These are phyloP conservation scores for Drosophila malerkotliana DNA, from an alignment of 1,140 invertebrate species.

Conservation along the genomic window DNA sequence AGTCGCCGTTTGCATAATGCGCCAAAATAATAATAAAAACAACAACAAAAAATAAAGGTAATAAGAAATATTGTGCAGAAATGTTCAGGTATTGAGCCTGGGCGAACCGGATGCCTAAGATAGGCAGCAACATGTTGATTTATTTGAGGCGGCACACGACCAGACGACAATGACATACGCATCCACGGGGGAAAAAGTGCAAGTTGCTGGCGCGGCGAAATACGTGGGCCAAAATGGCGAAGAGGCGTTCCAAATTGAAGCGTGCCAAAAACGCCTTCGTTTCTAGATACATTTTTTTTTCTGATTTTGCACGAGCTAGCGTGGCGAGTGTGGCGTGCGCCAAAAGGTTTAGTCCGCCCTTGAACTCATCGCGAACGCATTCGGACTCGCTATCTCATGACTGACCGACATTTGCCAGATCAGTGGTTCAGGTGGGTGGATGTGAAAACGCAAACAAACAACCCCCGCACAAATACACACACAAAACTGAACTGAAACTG, in stretches of 20 bases:
- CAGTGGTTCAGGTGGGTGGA: slow-evolving; percentile 58
- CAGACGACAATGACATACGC: slow-evolving; percentile 64
- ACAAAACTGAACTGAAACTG: slow-evolving; percentile 17
- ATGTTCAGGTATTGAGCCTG: slow-evolving; percentile 40
- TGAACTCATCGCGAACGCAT: slow-evolving; percentile 53
- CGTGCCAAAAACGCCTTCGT: slow-evolving; percentile 57
- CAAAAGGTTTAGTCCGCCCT: slow-evolving; percentile 56
- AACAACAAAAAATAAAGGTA: slow-evolving; percentile 9
- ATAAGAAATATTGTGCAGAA: slow-evolving; percentile 37
- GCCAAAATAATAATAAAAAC: slow-evolving; percentile 17
- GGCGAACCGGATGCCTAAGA: slow-evolving; percentile 76
- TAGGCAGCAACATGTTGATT: slow-evolving; percentile 66
- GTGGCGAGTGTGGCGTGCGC: slow-evolving; percentile 39
- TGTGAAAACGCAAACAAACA: slow-evolving; percentile 48
- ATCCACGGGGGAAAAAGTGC: slow-evolving; percentile 65
- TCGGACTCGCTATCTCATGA: slow-evolving; percentile 24
- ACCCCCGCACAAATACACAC: slow-evolving; percentile 57
- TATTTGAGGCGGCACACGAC: slow-evolving; percentile 75
- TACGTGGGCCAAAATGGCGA: slow-evolving; percentile 66
- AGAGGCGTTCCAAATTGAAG: slow-evolving; percentile 58
- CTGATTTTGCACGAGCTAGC: not conserved
- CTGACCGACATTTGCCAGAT: slow-evolving; percentile 72
- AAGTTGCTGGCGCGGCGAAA: slow-evolving; percentile 41
- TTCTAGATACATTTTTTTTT: not conserved
- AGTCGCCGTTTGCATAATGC: slow-evolving; percentile 65